Percentiles rank a stretch among this genome's conserved stretches.
Conservation (phyloP, 2,888 invertebrate genomes). For the Aporophyla lueneburgensis region DNA sequence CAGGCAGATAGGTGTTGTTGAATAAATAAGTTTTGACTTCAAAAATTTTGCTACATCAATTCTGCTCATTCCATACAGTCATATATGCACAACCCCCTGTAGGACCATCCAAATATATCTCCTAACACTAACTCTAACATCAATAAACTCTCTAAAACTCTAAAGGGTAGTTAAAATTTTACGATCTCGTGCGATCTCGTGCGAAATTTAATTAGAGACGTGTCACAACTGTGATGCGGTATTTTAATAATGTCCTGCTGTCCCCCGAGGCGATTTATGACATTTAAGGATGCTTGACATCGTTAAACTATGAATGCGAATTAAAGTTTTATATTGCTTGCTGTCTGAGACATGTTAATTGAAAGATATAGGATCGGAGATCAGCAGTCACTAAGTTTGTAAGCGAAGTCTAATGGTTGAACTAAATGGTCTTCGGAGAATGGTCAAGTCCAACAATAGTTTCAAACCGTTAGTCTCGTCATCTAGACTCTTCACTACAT, state of each 20-base stretch:
- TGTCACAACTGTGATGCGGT: constrained; percentile 83
- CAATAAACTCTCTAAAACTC: constrained; percentile 80
- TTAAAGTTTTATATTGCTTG: constrained; percentile 80
- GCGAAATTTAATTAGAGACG: constrained; percentile 88
- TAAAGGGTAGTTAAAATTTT: constrained; percentile 85
- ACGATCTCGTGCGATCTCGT: constrained; percentile 84
- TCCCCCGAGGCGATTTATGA: constrained; percentile 81
- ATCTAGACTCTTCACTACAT: too few species aligned
- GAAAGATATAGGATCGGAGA: neutral
- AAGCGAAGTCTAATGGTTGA: neutral
- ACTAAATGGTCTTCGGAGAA: neutral
- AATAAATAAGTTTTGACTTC: neutral
- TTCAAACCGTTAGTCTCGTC: too few species aligned
- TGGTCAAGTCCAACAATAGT: neutral
- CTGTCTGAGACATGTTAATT: constrained; percentile 56
- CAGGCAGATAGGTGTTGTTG: neutral
- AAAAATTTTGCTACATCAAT: neutral
- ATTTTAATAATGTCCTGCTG: constrained; percentile 86
- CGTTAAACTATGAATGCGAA: constrained; percentile 77
- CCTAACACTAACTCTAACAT: constrained; percentile 65
- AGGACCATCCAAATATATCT: constrained; percentile 44
- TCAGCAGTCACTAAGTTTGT: neutral
- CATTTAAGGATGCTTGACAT: constrained; percentile 75
- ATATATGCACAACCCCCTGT: constrained; percentile 26
- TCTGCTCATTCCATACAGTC: neutral